Conservation (phyloP, 2,797 vertebrate species). For the Hozukius guyotensis region DNA sequence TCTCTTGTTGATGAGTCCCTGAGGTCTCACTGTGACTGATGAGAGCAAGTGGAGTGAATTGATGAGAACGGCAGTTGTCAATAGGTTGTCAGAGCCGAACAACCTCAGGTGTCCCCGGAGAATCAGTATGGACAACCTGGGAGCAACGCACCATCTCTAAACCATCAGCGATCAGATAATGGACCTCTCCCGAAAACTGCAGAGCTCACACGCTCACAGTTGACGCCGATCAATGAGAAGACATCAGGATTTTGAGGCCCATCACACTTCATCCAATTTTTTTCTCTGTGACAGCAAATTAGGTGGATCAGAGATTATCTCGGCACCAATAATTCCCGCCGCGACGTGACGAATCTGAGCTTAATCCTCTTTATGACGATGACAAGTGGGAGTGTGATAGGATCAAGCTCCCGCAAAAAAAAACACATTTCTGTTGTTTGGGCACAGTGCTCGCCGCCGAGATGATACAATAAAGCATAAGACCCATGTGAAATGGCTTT, state of each 20-base stretch:
- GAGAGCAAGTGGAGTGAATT: not conserved
- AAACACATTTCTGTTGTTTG: constrained; percentile 38
- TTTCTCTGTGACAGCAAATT: constrained; percentile 49
- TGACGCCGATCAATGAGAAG: constrained; percentile 27
- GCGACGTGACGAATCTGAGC: constrained; percentile 55
- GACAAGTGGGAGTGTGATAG: constrained; percentile 49
- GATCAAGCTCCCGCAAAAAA: constrained; percentile 36
- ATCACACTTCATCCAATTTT: constrained; percentile 32
- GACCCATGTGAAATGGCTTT: constrained; percentile 47
- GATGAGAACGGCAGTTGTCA: not conserved
- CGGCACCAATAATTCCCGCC: constrained; percentile 36
- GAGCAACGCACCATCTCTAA: not conserved
- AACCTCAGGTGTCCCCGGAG: not conserved
- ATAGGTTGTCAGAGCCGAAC: constrained; percentile 13
- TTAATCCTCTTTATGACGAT: constrained; percentile 67
- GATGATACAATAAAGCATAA: constrained; percentile 51
- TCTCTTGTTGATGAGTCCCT: not conserved
- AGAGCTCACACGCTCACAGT: not conserved
- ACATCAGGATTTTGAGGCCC: not conserved
- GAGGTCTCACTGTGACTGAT: constrained; percentile 17
- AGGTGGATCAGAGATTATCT: constrained; percentile 69
- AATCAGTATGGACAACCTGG: not conserved
- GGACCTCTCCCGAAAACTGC: constrained; percentile 5
- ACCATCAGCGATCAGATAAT: constrained; percentile 13
- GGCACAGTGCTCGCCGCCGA: not conserved